Conservation (phyloP, 2,113 vertebrate species). For the Glaucidium brasilianum region DNA sequence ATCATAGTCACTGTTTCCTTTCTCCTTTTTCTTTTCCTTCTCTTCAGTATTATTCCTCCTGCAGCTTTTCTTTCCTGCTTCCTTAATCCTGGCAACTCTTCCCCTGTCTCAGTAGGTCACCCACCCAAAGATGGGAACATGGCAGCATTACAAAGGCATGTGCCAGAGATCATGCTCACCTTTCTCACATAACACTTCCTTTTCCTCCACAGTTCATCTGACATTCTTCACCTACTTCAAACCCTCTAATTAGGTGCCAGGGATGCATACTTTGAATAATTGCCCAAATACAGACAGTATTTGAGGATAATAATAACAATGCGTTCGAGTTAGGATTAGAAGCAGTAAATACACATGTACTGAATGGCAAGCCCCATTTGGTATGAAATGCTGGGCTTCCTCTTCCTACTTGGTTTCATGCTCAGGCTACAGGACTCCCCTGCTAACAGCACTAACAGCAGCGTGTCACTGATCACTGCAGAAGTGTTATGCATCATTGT, state of each 20-base stretch:
- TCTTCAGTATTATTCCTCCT: background rate
- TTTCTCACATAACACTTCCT: background rate
- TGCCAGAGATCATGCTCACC: background rate
- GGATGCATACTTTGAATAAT: background rate
- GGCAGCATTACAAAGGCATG: background rate
- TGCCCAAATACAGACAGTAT: background rate
- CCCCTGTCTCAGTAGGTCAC: background rate
- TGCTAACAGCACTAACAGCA: background rate
- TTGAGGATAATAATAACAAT: background rate
- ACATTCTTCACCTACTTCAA: background rate
- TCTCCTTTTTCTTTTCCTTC: background rate
- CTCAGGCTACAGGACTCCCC: background rate
- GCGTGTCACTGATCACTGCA: background rate
- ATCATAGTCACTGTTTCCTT: background rate
- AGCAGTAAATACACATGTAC: background rate
- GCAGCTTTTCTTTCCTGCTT: background rate
- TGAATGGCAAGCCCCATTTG: background rate
- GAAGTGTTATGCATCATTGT: background rate
- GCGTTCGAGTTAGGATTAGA: background rate
- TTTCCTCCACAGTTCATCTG: background rate
- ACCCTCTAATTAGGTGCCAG: background rate
- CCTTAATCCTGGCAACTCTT: background rate
- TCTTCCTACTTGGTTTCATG: background rate
- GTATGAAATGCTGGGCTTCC: background rate
- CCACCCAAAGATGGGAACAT: background rate